phyloP scores from a whole-genome alignment of 2,113 vertebrate species.

The Silurus meridionalis region DNA sequence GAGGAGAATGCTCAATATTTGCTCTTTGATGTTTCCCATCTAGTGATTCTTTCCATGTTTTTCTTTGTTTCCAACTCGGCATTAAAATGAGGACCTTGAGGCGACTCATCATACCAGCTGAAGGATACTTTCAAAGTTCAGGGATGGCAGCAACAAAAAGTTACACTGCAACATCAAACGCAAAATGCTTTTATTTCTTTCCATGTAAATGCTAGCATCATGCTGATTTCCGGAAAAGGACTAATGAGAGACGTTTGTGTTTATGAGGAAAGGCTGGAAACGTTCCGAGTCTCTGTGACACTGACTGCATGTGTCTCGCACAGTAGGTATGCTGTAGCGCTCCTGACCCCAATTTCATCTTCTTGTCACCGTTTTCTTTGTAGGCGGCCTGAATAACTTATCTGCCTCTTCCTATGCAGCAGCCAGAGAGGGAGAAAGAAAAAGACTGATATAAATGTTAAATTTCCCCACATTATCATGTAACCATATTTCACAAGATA shows the following conservation, averaged over 20 bases:
- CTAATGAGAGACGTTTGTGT: slow-evolving; percentile 26
- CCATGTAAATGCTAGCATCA: neutral
- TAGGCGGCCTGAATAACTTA: slow-evolving; percentile 50
- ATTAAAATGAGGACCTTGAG: slow-evolving; percentile 11
- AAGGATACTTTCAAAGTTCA: neutral
- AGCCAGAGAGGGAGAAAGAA: neutral
- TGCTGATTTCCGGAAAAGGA: slow-evolving; percentile 9
- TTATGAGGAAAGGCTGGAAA: slow-evolving; percentile 12
- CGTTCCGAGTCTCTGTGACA: slow-evolving; percentile 31
- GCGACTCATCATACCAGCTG: neutral
- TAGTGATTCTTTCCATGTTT: neutral
- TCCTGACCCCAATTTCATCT: slow-evolving; percentile 55
- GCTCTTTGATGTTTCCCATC: slow-evolving; percentile 7
- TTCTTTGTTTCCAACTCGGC: neutral
- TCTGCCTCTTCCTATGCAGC: slow-evolving; percentile 35
- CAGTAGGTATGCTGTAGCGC: slow-evolving; percentile 40
- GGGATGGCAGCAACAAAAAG: neutral
- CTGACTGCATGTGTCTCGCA: slow-evolving; percentile 25
- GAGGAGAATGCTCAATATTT: slow-evolving; percentile 24
- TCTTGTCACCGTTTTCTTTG: slow-evolving; percentile 47
- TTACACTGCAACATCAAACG: slow-evolving; percentile 11
- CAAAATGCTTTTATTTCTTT: neutral
- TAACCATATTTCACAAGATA: neutral
- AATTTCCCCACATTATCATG: neutral
- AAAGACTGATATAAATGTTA: neutral